These are phyloP conservation scores for Poeciliopsis occidentalis DNA, from an alignment of 2,113 vertebrate species.

Conservation along the genomic window DNA sequence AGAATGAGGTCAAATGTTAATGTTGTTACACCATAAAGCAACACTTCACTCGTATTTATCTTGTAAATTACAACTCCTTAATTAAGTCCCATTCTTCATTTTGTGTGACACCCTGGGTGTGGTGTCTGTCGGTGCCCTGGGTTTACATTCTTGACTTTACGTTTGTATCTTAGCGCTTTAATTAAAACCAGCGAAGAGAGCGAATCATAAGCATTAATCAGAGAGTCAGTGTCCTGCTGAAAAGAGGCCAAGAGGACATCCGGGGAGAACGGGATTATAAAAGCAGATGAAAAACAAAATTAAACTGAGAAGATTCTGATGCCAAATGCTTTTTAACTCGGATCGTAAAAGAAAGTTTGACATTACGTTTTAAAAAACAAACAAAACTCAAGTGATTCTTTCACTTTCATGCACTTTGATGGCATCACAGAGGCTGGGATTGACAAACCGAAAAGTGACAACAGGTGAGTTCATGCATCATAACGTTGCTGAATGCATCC, in stretches of 20 bases:
- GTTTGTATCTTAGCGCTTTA: conserved; percentile 39
- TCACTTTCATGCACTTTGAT: not conserved
- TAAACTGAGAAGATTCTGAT: not conserved
- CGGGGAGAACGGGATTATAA: not conserved
- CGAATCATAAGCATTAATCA: conserved; percentile 59
- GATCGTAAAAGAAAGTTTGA: not conserved
- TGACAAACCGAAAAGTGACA: not conserved
- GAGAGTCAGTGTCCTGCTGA: not conserved
- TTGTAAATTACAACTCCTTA: conserved; percentile 50
- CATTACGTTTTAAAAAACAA: not conserved
- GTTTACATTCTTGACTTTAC: conserved; percentile 12
- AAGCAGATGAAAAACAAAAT: not conserved
- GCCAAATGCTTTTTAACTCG: not conserved
- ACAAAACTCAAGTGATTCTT: not conserved
- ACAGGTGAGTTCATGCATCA: not conserved
- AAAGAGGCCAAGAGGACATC: not conserved
- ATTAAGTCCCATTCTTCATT: conserved; percentile 43
- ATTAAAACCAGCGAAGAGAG: conserved; percentile 58
- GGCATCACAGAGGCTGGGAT: not conserved
- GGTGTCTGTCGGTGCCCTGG: not conserved
- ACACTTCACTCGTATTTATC: conserved; percentile 36
- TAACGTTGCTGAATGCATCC: not conserved
- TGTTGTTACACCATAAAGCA: conserved; percentile 46
- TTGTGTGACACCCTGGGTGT: not conserved
- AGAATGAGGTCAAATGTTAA: conserved; percentile 33